Evolutionary conservation across 2,113 vertebrate species (phyloP).

Genomic region (Malaclemys terrapin): DNA sequence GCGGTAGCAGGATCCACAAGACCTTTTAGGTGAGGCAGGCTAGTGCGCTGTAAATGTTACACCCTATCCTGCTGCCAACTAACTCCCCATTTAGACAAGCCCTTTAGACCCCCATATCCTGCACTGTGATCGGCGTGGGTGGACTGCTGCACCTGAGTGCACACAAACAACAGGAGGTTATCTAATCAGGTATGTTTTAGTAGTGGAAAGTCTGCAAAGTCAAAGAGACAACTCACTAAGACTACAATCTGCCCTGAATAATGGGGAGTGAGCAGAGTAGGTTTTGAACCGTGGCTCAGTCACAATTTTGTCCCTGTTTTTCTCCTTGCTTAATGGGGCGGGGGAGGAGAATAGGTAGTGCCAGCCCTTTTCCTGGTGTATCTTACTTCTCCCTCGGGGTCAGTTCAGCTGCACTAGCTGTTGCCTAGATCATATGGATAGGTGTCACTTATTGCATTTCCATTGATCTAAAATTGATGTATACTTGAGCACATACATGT

Average conservation of each 20-base stretch:
- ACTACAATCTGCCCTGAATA: not conserved
- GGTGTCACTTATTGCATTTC: not conserved
- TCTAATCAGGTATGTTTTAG: not conserved
- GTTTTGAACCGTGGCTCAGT: not conserved
- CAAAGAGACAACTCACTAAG: not conserved
- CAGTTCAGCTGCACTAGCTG: not conserved
- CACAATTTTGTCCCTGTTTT: not conserved
- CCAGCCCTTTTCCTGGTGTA: not conserved
- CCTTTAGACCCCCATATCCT: not conserved
- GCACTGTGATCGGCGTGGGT: not conserved
- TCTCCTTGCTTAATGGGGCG: not conserved
- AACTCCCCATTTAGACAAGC: not conserved
- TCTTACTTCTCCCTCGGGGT: not conserved
- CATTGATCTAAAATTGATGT: not conserved
- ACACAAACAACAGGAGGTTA: not conserved
- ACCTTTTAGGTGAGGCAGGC: not conserved
- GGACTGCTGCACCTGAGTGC: not conserved
- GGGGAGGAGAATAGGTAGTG: not conserved
- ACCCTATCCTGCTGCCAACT: not conserved
- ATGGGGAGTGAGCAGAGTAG: not conserved
- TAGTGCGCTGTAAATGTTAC: not conserved
- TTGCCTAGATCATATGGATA: not conserved
- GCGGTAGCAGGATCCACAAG: not conserved
- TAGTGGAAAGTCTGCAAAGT: not conserved
- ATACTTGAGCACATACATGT: not conserved